Base-by-base conservation (phyloP, 2,797 vertebrate genomes). In the Acrossocheilus wenchowensis region DNA sequence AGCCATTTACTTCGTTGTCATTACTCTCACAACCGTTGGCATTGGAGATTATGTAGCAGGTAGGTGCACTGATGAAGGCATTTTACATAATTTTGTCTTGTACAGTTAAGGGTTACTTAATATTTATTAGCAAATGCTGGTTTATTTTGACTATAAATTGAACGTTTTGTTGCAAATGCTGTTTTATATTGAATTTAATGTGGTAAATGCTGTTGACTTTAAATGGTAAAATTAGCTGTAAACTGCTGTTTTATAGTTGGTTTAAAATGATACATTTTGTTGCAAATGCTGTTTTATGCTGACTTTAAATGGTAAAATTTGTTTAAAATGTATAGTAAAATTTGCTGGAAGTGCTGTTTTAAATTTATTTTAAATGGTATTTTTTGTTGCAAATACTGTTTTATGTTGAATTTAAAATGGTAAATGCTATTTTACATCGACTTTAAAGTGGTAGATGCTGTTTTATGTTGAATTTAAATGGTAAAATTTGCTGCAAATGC, bases 41-140 rank as follows among this genome's bases (percentile, higher is more conserved):
- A 99, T 99, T 17, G 98, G 98, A 83, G 98, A 99, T 93, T 99
- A 97, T 34, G 98, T 99, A 82, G 98, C 98, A 97, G 98, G 98
- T 99, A 94, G 2, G 66, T 71, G 3, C 39, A 69, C 4, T 8
- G 0, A 30, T 19, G 39, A 12, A 2, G 26, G 19, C 73, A 34
- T 78, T 54, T 39, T 34, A 52, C 75, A n/a, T 39, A 0, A 11
- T 30, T 30, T 64, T 17, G 17, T 39, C 34, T 8, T 7, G 21
- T n/a, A 41, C 14, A 9, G 21, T 75, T 6, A 75, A 75, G 26
- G 17, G 45, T 72, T 72, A 5, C 71, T 50, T 50, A 3, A 36
- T 75, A 21, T 10, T 34, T 34, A 34, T 57, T 43, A 8, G 11
- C 6, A 69, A 69, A 69, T 39, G 3, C 4, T 4, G 15, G 19